Evolutionary conservation across 2,888 invertebrate genomes (phyloP).

Genomic region (Andrena dorsata): DNA sequence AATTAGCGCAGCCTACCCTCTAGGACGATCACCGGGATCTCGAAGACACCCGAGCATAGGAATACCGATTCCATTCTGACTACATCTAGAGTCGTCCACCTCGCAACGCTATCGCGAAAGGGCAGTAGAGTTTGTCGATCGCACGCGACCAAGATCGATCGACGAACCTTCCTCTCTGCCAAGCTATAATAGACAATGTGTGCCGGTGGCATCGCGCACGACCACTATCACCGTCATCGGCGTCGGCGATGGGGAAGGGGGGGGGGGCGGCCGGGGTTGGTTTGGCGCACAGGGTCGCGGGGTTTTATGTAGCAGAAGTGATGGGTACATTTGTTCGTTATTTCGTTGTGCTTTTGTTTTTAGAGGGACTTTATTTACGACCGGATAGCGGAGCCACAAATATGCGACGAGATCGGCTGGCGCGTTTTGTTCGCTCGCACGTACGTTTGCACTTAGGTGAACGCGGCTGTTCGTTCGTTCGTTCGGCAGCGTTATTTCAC

Average conservation of each 20-base stretch:
- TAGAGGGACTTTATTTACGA: conserved; percentile 83
- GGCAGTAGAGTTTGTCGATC: background rate
- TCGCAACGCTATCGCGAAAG: background rate
- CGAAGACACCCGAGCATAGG: too few relatives aligned
- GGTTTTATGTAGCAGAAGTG: conserved; percentile 84
- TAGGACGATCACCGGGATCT: too few relatives aligned
- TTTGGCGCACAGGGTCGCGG: conserved; percentile 62
- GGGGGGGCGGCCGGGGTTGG: conserved; percentile 17
- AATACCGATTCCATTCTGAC: too few relatives aligned
- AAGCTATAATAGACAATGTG: conserved; percentile 52
- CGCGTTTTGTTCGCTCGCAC: conserved; percentile 70
- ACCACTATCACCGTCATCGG: conserved; percentile 60
- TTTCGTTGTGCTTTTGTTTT: conserved; percentile 83
- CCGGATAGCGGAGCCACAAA: conserved; percentile 83
- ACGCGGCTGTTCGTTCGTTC: conserved; percentile 54
- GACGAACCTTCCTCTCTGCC: conserved; percentile 64
- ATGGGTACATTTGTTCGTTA: conserved; percentile 84
- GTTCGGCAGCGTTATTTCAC: conserved; percentile 71
- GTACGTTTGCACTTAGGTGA: conserved; percentile 63
- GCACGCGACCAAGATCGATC: conserved; percentile 21
- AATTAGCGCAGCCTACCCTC: too few relatives aligned
- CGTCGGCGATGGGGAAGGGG: conserved; percentile 49
- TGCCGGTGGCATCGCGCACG: conserved; percentile 63
- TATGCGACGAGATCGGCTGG: conserved; percentile 81
- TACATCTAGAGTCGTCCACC: background rate